Conservation (phyloP, 2,888 invertebrate species). For the Apodemia duryi region DNA sequence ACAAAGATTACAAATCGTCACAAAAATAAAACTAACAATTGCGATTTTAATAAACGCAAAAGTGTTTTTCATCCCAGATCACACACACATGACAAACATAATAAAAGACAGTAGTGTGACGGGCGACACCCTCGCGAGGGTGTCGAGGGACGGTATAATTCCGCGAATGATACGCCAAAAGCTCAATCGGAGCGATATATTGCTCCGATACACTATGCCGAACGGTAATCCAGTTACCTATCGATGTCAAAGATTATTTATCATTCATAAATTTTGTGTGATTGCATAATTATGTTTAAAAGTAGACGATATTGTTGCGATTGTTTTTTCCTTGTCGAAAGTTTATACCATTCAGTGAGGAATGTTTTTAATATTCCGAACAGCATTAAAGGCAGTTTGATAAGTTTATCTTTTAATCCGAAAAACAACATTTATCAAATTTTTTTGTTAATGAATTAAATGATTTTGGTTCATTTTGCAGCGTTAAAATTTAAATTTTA, state of each 20-base stretch:
- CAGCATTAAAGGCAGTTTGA: no score
- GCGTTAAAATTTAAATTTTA: no score
- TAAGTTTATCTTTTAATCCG: no score
- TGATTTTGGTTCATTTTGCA: no score
- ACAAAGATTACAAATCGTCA: not conserved
- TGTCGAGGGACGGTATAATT: slow-evolving; percentile 40
- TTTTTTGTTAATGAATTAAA: no score
- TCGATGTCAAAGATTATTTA: slow-evolving; percentile 50
- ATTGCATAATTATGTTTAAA: not conserved
- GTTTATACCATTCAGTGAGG: no score
- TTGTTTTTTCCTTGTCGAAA: no score
- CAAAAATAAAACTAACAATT: slow-evolving; percentile 10
- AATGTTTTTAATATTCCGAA: no score
- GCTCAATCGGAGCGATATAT: slow-evolving; percentile 75
- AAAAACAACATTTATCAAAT: no score
- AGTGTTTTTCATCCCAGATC: slow-evolving; percentile 10
- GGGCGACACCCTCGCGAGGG: slow-evolving; percentile 42
- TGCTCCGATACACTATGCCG: slow-evolving; percentile 55
- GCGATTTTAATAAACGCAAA: slow-evolving; percentile 10
- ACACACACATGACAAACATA: slow-evolving; percentile 27
- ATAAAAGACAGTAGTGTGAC: slow-evolving; percentile 32
- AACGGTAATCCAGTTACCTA: slow-evolving; percentile 68
- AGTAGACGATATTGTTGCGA: no score
- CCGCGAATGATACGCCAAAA: slow-evolving; percentile 71
- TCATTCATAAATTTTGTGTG: slow-evolving; percentile 18